Evolutionary conservation across 2,888 invertebrate genomes (phyloP).

Genomic region (Patella depressa): DNA sequence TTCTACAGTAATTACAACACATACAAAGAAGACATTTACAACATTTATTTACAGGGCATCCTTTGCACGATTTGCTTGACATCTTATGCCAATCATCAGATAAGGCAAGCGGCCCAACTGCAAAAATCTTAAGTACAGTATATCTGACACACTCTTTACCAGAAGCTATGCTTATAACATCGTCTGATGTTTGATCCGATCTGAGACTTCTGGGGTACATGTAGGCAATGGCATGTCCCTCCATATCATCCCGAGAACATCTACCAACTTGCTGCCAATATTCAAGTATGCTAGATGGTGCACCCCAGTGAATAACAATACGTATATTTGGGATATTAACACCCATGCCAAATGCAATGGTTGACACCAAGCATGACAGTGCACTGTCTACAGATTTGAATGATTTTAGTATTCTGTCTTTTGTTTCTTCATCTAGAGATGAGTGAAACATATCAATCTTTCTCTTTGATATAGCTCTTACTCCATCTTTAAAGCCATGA

Average conservation of each 20-base stretch:
- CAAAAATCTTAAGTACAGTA: too few species aligned
- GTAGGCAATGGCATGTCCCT: slow-evolving; percentile 21
- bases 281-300: slow-evolving; percentile 14
- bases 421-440: slow-evolving; percentile 25
- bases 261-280: slow-evolving; percentile 39
- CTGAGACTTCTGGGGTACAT: not conserved
- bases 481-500: too few species aligned
- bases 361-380: slow-evolving; percentile 29
- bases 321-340: slow-evolving; percentile 35
- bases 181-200: not conserved
- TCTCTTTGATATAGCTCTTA: too few species aligned
- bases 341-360: slow-evolving; percentile 40
- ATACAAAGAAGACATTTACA: too few species aligned
- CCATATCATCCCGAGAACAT: slow-evolving; percentile 24
- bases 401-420: slow-evolving; percentile 23
- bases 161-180: slow-evolving; percentile 7
- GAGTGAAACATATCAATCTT: slow-evolving; percentile 34
- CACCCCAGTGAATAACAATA: slow-evolving; percentile 36
- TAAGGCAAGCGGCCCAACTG: too few species aligned
- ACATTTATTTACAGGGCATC: too few species aligned
- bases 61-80: too few species aligned
- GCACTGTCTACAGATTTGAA: slow-evolving; percentile 15
- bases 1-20: too few species aligned
- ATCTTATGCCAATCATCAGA: too few species aligned
- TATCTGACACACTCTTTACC: too few species aligned